Evolutionary conservation across 1,140 invertebrate species (phyloP), one percentile per base, ranked within the genome.

Genomic region (Schlechtendalia chinensis): DNA sequence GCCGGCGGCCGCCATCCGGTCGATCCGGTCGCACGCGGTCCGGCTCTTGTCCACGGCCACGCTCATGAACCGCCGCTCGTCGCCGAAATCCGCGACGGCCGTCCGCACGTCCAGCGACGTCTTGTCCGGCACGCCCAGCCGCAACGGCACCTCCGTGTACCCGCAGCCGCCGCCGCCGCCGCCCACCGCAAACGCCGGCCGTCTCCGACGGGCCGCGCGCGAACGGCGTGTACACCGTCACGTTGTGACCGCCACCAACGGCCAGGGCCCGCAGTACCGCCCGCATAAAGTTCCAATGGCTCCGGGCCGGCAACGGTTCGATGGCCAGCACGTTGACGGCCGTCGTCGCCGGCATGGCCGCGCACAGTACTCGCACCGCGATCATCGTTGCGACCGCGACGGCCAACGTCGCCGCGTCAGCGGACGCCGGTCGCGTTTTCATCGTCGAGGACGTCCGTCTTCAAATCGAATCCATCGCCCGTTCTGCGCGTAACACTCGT

Each of bases 261-360:
- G 53, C 72, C 54, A 75, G 22, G 1, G 47, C 27, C 8, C 0
- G 54, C 10, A 75, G 29, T 32, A 75, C 47, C 17, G 72, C 19
- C 11, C 72, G 72, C 72, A 75, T 75, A 22, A 75, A 75, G 22
- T n/a, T 39, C 72, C 83, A 85, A 80, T 87, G 86, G 81, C 86
- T 87, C 82, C 81, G 83, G n/a, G 82, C 83, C 17, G 82, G 81
- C 47, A 83, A 67, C 8, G 84, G 84, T 69, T 85, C 84, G 50
- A 86, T 65, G 19, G 80, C 83, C 24, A 86, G 77, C 79, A 86
- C 84, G 22, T 80, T 75, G 27, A 47, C 72, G 11, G 50, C 72
- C 12, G 27, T 39, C 63, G 19, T 14, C 10, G 10, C 3, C n/a
- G n/a, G 11, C 17, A n/a, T 3, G 5, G n/a, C 12, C 17, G 32